These are phyloP conservation scores for Dinocampus coccinellae DNA, from an alignment of 2,888 invertebrate species.

Conservation along the genomic window DNA sequence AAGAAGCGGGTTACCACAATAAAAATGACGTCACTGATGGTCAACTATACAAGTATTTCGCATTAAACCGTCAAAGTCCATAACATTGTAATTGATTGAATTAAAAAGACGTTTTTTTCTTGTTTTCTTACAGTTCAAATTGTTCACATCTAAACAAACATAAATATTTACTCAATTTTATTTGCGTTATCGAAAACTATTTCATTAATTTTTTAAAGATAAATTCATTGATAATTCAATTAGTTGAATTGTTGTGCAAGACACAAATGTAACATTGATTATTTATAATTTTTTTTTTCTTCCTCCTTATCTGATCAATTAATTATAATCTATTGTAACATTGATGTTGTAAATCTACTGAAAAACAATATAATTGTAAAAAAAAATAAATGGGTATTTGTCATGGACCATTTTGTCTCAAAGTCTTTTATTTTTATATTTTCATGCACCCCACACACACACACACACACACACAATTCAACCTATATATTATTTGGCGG, in stretches of 20 bases:
- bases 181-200: constrained; percentile 16
- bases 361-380: neutral
- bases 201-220: constrained; percentile 35
- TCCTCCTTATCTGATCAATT: too few relatives aligned
- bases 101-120: constrained; percentile 68
- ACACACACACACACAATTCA: too few relatives aligned
- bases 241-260: too few relatives aligned
- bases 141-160: constrained; percentile 44
- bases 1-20: constrained; percentile 52
- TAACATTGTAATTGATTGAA: constrained; percentile 63
- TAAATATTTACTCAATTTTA: constrained; percentile 38
- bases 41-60: constrained; percentile 68
- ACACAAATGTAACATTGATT: too few relatives aligned
- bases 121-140: too few relatives aligned
- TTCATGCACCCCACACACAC: too few relatives aligned
- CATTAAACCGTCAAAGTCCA: constrained; percentile 55
- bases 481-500: neutral
- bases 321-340: neutral
- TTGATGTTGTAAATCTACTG: neutral
- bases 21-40: constrained; percentile 65
- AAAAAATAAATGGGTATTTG: too few relatives aligned
- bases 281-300: too few relatives aligned
- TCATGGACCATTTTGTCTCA: too few relatives aligned
- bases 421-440: too few relatives aligned
- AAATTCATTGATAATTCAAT: constrained; percentile 35